phyloP scores from a whole-genome alignment of 2,888 invertebrate species.

The Epirrhoe tristata region DNA sequence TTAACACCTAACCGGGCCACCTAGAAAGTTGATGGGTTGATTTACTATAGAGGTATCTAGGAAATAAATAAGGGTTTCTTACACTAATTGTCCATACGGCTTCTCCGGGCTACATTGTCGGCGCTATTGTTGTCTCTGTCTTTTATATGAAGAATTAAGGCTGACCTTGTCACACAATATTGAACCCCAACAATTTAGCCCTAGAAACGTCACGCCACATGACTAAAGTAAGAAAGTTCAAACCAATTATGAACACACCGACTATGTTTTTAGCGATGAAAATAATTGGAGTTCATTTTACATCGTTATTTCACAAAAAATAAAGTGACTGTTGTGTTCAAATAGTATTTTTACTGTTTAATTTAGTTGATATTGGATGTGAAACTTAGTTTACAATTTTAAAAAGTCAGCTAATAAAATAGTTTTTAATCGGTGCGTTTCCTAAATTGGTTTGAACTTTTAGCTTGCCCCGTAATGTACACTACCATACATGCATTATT shows the following conservation, averaged over 20 bases:
- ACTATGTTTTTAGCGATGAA: constrained; percentile 23
- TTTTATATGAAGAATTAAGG: not conserved
- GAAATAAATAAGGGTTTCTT: constrained; percentile 74
- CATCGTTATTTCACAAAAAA: constrained; percentile 13
- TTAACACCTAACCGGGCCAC: constrained; percentile 71
- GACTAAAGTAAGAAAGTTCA: constrained; percentile 46
- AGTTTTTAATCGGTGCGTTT: not conserved
- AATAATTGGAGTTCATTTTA: constrained; percentile 21
- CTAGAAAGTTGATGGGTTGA: constrained; percentile 52
- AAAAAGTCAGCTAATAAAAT: not conserved
- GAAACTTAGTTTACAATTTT: not conserved
- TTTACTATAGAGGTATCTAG: constrained; percentile 60
- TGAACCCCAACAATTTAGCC: not conserved
- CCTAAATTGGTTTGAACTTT: not conserved
- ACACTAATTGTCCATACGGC: constrained; percentile 36
- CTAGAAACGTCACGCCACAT: constrained; percentile 26
- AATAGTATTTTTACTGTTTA: not conserved
- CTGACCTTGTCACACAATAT: not conserved
- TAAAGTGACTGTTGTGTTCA: not conserved
- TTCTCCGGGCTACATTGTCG: not conserved
- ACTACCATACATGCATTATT: not conserved
- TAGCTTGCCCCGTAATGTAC: not conserved
- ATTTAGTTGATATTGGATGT: not conserved
- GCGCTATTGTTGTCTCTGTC: not conserved
- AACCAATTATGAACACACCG: constrained; percentile 54